Base-by-base conservation (phyloP, 2,888 invertebrate species). In the Calliopum simillimum region DNA sequence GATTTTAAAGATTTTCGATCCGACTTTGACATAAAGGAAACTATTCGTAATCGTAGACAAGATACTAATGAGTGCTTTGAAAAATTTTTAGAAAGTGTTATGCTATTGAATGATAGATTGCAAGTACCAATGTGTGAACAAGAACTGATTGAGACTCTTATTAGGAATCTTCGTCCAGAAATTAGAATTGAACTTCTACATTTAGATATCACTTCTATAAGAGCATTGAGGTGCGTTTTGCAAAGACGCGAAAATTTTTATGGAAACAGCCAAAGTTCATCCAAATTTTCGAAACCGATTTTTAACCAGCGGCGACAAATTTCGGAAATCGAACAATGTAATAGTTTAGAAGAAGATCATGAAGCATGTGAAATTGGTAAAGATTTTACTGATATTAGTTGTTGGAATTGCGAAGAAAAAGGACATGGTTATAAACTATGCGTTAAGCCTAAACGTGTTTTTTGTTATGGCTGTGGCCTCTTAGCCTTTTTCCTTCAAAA, bases 11-110 rank as follows among this genome's bases (percentile, higher is more conserved):
- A 59, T 25, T 59, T 59, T 41, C 59, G 41, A 19, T 49, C 64
- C 21, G 64, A 64, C 19, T 49, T 64, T 46, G 64, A 64, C 16
- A 46, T 64, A 16, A 64, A 64, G 33, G 64, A 64, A 64, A 33
- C 51, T n/a, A 67, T 68, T 16, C 51, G 68, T 13, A 62, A 63
- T 6, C n/a, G 62, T 1, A 71, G 68, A 58, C 71, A 68, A 8
- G 68, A 68, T 33, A 6, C 41, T 19, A 19, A 55, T 13, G 67
- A 68, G 13, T 14, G 33, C 5, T 66, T 70, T 56, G 65, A 70
- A n/a, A 23, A n/a, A n/a, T 70, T 49, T 53, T 70, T 66, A 33
- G 62, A 70, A 16, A 43, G 25, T 14, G 41, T 71, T 41, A 19
- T 61, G 14, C 16, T 58, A 44, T 33, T 71, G 14, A 19, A 21